Evolutionary conservation across 1,140 invertebrate genomes (phyloP).

Genomic region (Drosophila punjabiensis): DNA sequence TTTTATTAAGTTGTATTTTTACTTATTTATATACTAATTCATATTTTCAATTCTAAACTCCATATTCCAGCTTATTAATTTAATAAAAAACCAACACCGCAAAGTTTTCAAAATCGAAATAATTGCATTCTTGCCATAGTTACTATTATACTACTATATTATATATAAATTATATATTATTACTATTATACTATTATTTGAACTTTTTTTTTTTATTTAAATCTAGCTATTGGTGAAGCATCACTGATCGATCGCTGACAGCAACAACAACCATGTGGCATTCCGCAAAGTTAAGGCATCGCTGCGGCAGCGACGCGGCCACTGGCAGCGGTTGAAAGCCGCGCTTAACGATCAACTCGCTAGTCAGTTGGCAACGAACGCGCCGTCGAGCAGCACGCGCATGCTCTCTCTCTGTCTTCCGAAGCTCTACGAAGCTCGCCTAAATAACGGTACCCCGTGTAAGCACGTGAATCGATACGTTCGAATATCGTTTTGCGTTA

Average conservation of each 20-base stretch:
- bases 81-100: no score
- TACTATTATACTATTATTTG: neutral
- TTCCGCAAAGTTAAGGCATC: constrained; percentile 55
- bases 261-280: constrained; percentile 40
- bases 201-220: neutral
- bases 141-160: no score
- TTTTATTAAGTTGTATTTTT: no score
- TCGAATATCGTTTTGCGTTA: constrained; percentile 11
- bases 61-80: no score
- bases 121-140: neutral
- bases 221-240: neutral
- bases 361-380: constrained; percentile 58
- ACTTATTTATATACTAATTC: no score
- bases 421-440: constrained; percentile 1
- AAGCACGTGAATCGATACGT: constrained; percentile 3
- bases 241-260: neutral
- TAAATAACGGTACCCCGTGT: constrained; percentile 60
- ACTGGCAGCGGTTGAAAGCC: constrained; percentile 28
- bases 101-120: no score
- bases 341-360: constrained; percentile 20
- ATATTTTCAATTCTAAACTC: no score
- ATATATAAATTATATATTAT: no score
- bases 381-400: constrained; percentile 48
- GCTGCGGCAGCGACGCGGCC: constrained; percentile 28
- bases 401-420: neutral